phyloP scores from a whole-genome alignment of 2,888 invertebrate genomes.

The Drosophila anceps region DNA sequence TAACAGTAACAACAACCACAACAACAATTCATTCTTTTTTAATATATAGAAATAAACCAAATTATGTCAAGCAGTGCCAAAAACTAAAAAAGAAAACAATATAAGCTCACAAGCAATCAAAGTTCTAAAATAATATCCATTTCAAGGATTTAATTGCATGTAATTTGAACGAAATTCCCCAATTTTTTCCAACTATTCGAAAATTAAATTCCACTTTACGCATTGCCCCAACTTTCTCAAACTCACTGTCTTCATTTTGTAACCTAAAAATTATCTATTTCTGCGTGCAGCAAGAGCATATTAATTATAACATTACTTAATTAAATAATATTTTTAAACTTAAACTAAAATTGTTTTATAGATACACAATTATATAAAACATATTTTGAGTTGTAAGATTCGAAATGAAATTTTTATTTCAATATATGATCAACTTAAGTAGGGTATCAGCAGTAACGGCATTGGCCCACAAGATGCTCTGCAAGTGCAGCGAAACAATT shows the following conservation, averaged over 20 bases:
- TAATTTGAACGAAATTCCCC: not conserved
- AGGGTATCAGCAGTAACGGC: constrained; percentile 46
- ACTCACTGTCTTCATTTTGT: not conserved
- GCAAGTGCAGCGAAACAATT: constrained; percentile 60
- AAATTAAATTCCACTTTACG: not conserved
- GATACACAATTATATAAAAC: not conserved
- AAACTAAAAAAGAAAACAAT: constrained; percentile 44
- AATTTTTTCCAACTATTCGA: not conserved
- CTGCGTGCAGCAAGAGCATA: not conserved
- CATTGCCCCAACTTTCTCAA: not conserved
- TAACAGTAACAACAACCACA: constrained; percentile 36
- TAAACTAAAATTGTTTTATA: not conserved
- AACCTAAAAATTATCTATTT: not conserved
- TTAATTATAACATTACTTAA: not conserved
- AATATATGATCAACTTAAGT: not conserved
- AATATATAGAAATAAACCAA: constrained; percentile 60
- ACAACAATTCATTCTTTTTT: constrained; percentile 49
- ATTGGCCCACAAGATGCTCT: constrained; percentile 32
- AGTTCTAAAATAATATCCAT: not conserved
- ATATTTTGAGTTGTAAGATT: not conserved
- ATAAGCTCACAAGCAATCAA: constrained; percentile 13
- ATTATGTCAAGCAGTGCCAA: constrained; percentile 25
- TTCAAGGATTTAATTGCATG: not conserved
- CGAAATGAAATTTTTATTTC: too few relatives aligned
- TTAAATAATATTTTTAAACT: not conserved